Conservation (phyloP, 2,888 invertebrate species). For the Acleris literana region DNA sequence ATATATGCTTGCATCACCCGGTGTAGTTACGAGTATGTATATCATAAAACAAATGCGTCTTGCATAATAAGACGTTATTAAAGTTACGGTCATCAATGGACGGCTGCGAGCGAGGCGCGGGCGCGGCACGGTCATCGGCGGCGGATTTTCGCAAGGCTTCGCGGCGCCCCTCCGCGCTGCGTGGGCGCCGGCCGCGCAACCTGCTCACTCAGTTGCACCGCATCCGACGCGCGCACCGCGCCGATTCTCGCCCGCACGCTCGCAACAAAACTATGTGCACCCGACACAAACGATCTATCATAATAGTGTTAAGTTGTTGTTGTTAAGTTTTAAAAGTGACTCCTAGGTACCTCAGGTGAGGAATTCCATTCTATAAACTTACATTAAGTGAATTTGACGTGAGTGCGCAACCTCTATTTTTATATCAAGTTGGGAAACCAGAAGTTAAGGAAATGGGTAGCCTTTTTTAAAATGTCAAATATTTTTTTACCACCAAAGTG, state of each 20-base stretch:
- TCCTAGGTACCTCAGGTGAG: slow-evolving; percentile 58
- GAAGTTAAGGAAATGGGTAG: slow-evolving; percentile 38
- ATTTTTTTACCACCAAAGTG: slow-evolving; percentile 4
- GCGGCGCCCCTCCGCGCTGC: slow-evolving; percentile 54
- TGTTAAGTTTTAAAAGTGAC: slow-evolving; percentile 57
- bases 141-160: slow-evolving; percentile 79
- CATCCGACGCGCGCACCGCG: slow-evolving; percentile 59
- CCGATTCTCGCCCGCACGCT: slow-evolving; percentile 51
- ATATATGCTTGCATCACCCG: slow-evolving; percentile 13
- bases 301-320: slow-evolving; percentile 77
- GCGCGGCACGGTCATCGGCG: slow-evolving; percentile 46
- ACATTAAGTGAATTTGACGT: slow-evolving; percentile 34
- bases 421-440: slow-evolving; percentile 44
- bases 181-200: slow-evolving; percentile 64
- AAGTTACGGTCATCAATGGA: slow-evolving; percentile 32
- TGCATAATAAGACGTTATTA: slow-evolving; percentile 27
- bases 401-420: slow-evolving; percentile 55
- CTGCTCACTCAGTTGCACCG: slow-evolving; percentile 57
- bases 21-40: slow-evolving; percentile 15
- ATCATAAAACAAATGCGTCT: slow-evolving; percentile 13
- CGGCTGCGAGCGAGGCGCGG: slow-evolving; percentile 38
- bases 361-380: slow-evolving; percentile 38
- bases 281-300: slow-evolving; percentile 74
- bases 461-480: slow-evolving; percentile 28
- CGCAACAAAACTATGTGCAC: slow-evolving; percentile 62